phyloP scores from a whole-genome alignment of 1,140 invertebrate species.

The Campoletis sonorensis region DNA sequence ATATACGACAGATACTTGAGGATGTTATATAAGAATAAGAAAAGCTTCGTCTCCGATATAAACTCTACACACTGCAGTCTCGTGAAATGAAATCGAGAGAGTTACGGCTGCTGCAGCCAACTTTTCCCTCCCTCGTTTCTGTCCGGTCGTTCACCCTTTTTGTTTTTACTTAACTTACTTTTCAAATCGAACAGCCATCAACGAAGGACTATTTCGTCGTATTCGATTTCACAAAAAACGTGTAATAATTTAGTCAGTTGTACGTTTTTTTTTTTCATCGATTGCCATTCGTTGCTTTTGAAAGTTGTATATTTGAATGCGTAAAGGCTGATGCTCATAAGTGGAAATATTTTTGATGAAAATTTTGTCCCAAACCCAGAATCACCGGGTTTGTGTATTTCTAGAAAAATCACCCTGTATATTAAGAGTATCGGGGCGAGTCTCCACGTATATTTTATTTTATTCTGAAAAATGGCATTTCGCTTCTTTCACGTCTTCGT shows the following conservation, averaged over 20 bases:
- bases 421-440: neutral
- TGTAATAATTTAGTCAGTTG: neutral
- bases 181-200: neutral
- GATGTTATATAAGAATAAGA: neutral
- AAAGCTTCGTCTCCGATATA: neutral
- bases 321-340: neutral
- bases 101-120: neutral
- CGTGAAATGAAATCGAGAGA: neutral
- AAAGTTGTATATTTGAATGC: neutral
- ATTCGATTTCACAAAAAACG: neutral
- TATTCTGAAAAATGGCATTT: neutral
- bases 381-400: neutral
- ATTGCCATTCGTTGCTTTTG: neutral
- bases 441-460: neutral
- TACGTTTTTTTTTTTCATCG: neutral
- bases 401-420: neutral
- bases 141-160: neutral
- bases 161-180: neutral
- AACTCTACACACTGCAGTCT: neutral
- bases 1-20: neutral
- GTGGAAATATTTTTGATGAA: neutral
- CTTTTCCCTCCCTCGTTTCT: neutral
- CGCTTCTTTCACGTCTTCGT: neutral
- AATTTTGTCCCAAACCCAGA: neutral
- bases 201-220: neutral